phyloP scores from a whole-genome alignment of 1,140 invertebrate species.

The Cheumatopsyche charites region DNA sequence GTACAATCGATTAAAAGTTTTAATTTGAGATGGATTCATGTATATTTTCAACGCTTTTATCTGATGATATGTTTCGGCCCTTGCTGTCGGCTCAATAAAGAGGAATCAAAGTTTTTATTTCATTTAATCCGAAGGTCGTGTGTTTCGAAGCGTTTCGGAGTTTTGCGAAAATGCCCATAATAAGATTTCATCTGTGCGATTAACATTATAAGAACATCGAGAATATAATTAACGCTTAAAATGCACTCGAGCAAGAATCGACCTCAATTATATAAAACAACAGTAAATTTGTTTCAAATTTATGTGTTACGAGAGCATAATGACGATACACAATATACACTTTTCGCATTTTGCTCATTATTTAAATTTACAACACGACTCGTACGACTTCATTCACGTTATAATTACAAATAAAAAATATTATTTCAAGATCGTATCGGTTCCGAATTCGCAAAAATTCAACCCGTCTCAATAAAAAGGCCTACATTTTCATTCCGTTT shows the following conservation, averaged over 20 bases:
- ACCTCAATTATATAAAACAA: slow-evolving; percentile 22
- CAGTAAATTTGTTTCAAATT: slow-evolving; percentile 23
- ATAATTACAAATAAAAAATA: not conserved
- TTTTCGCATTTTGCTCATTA: not conserved
- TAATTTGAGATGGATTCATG: too few relatives aligned
- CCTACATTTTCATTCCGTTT: not conserved
- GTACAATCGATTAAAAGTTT: too few relatives aligned
- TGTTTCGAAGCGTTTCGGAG: slow-evolving; percentile 11
- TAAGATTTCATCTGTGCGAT: slow-evolving; percentile 3
- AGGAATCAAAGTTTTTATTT: too few relatives aligned
- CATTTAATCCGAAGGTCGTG: not conserved
- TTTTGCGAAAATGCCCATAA: slow-evolving; percentile 10
- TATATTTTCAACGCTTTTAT: too few relatives aligned
- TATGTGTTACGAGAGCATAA: not conserved
- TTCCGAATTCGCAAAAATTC: not conserved
- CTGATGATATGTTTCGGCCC: too few relatives aligned
- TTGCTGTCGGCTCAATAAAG: too few relatives aligned
- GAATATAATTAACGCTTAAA: slow-evolving; percentile 10
- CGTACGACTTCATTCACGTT: not conserved
- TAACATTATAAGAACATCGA: slow-evolving; percentile 10
- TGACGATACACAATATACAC: slow-evolving; percentile 2
- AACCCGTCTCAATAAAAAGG: too few relatives aligned
- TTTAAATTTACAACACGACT: not conserved
- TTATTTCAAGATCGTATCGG: not conserved
- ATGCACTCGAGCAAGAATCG: slow-evolving; percentile 12